Percentiles rank a stretch among this genome's conserved stretches.
phyloP scores from a whole-genome alignment of 2,113 vertebrate genomes.

The Oriolus oriolus region DNA sequence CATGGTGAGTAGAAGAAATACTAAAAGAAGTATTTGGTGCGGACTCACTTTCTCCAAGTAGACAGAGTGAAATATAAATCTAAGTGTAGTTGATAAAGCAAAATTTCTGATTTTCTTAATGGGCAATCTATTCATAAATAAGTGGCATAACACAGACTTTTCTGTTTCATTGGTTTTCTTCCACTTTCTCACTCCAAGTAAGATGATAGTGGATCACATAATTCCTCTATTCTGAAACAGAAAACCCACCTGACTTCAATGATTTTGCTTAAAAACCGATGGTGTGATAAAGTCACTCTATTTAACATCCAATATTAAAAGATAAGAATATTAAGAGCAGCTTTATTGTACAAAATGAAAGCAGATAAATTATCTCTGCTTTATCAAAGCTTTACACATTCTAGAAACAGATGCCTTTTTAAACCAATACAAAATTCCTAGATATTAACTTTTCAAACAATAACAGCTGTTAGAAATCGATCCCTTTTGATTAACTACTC shows the following conservation, averaged over 20 bases:
- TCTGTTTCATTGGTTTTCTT: background rate
- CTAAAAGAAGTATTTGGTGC: background rate
- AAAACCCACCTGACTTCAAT: slow-evolving; percentile 34
- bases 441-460: slow-evolving; percentile 39
- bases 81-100: background rate
- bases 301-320: background rate
- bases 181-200: background rate
- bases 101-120: background rate
- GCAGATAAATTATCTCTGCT: slow-evolving; percentile 37
- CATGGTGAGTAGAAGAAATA: background rate
- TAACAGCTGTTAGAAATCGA: slow-evolving; percentile 55
- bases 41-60: background rate
- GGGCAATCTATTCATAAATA: background rate
- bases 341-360: slow-evolving; percentile 39
- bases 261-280: slow-evolving; percentile 9
- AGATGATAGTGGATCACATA: background rate
- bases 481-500: background rate
- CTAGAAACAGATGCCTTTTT: slow-evolving; percentile 55
- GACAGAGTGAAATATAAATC: background rate
- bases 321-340: slow-evolving; percentile 59
- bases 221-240: background rate
- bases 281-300: slow-evolving; percentile 11
- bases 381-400: slow-evolving; percentile 53
- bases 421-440: slow-evolving; percentile 42
- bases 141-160: background rate